Conservation (phyloP, 2,888 invertebrate species). For the Micropterix aruncella region DNA sequence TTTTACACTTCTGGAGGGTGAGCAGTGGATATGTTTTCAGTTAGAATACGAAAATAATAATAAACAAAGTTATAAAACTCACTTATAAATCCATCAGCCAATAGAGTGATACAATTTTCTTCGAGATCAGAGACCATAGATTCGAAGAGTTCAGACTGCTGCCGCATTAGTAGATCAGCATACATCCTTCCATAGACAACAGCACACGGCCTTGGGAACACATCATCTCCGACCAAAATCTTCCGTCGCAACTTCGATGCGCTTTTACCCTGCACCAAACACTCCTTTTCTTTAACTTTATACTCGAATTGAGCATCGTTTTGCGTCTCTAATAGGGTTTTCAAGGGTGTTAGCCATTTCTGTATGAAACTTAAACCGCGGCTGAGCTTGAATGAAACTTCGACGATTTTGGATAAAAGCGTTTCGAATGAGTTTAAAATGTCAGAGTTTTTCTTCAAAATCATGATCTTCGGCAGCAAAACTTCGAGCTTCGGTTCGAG, state of each 20-base stretch:
- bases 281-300: background rate
- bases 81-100: background rate
- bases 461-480: background rate
- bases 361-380: background rate
- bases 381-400: background rate
- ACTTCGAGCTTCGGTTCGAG: background rate
- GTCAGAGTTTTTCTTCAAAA: background rate
- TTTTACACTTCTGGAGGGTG: no score
- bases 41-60: no score
- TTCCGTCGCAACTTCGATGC: background rate
- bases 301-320: background rate
- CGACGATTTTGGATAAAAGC: background rate
- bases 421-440: background rate
- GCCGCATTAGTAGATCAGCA: background rate
- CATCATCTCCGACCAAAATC: background rate
- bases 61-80: no score
- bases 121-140: background rate
- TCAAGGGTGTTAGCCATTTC: background rate
- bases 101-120: background rate
- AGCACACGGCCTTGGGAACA: background rate
- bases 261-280: background rate
- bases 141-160: background rate
- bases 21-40: no score
- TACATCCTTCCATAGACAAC: background rate
- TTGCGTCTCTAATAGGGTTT: background rate